These are phyloP conservation scores for chimpanzee (Pan troglodytes) DNA, from an alignment of 2,113 vertebrate species.

Conservation along the genomic window DNA sequence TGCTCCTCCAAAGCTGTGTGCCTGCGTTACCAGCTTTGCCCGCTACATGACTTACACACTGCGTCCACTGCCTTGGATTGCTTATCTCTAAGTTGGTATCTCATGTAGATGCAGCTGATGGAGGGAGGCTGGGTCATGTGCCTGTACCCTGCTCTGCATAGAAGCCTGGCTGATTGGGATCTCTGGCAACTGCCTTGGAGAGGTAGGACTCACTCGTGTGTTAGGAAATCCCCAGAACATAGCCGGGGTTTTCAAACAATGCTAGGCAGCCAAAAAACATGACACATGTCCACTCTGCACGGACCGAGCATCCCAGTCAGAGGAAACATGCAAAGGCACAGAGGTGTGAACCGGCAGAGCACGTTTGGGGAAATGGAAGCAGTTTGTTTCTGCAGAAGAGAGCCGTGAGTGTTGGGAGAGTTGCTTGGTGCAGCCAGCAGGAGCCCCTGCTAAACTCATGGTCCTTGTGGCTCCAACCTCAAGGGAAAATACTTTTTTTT, in stretches of 20 bases:
- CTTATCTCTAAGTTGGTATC: background rate
- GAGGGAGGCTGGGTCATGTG: background rate
- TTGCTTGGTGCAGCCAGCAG: too few species aligned
- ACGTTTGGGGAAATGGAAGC: background rate
- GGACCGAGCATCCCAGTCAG: rapidly evolving
- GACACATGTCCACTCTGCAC: background rate
- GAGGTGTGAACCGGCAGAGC: background rate
- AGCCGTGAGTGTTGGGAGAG: too few species aligned
- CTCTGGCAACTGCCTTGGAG: background rate
- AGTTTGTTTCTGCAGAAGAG: background rate
- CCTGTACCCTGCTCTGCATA: background rate
- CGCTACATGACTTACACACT: background rate
- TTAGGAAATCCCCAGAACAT: background rate
- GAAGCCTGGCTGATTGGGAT: background rate
- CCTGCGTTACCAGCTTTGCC: background rate
- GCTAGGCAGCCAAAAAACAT: background rate
- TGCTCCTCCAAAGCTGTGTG: background rate
- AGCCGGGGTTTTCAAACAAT: background rate
- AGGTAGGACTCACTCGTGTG: background rate
- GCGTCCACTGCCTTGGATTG: background rate
- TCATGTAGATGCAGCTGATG: background rate
- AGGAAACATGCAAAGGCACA: background rate
- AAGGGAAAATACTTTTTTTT: too few species aligned
- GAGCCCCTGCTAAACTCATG: too few species aligned
- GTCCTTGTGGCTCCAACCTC: too few species aligned